Conservation (phyloP, 2,113 vertebrate genomes). For the Phasianus colchicus region DNA sequence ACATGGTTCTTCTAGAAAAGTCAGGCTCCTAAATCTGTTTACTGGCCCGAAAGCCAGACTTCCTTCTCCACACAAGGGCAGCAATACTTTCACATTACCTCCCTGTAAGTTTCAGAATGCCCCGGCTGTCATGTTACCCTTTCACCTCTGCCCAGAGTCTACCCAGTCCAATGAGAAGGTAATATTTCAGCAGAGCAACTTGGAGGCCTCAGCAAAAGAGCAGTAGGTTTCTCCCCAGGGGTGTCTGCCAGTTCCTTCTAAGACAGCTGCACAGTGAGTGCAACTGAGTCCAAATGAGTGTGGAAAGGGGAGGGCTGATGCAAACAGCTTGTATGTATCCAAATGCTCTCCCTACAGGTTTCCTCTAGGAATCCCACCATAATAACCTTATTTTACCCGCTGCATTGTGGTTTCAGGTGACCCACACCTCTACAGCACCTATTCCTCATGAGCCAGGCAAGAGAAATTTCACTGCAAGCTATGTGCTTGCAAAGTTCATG, state of each 20-base stretch:
- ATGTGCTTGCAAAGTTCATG: background rate
- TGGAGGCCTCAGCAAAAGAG: background rate
- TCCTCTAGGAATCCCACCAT: background rate
- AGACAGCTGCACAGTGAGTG: background rate
- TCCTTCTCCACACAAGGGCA: background rate
- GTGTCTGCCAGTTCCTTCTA: too few species aligned
- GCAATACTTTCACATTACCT: background rate
- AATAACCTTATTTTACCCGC: background rate
- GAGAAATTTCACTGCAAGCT: background rate
- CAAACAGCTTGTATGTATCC: background rate
- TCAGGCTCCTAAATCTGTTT: background rate
- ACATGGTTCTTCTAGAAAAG: background rate
- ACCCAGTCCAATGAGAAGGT: background rate
- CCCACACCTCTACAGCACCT: background rate
- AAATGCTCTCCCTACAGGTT: background rate
- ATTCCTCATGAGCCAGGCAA: background rate
- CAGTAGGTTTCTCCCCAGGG: too few species aligned
- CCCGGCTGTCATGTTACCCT: background rate
- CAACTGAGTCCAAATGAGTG: background rate
- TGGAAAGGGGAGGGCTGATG: background rate
- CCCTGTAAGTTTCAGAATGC: background rate
- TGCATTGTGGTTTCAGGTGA: background rate
- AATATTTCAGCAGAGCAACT: background rate
- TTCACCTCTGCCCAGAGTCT: background rate
- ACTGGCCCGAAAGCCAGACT: background rate